Evolutionary conservation across 2,888 invertebrate genomes (phyloP), one percentile per base, ranked within the genome.

Genomic region (Drosophila mettleri): DNA sequence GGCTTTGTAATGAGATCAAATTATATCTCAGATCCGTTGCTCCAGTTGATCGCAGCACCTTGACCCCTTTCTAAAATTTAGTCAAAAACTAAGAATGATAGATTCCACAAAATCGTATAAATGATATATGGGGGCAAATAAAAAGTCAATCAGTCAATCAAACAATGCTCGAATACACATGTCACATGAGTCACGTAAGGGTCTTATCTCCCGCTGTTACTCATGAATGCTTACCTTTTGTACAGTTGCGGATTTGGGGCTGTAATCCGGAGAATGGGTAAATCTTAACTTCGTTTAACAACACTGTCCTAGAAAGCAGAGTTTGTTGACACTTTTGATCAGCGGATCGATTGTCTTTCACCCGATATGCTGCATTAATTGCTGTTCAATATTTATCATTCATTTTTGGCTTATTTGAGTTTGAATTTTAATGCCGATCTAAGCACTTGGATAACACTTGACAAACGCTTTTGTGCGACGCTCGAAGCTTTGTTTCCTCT

Each of bases 401-500:
- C 20, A 5, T 27, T 54, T 27, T 49, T 12, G 18, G 2, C 18
- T 14, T 43, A 33, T 24, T 16, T 20, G 22, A 38, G 20, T 27
- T 41, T 38, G 22, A 46, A 41, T 34, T 16, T 38, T 29, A 46
- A 41, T 34, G 14, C n/a, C 29, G 59, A 52, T 52, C 52, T 46
- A 24, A 59, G 31, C 69, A 68, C 66, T 54, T 16, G 24, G 27
- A 27, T 20, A 41, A 27, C 72, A 74, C 75, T 74, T 57, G 62
- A 69, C 24, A 71, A 51, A 53, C 41, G 36, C 39, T 60, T 43
- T 62, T 58, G 53, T 52, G 34, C 46, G 33, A 22, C 65, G 22
- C 61, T 69, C 20, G 27, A 61, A 46, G 43, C 31, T 27, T 48
- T 52, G 48, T 34, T 72, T 72, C 33, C 65, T 51, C 22, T 54